A percentile compares a stretch with the other conserved stretches of the same genome.
These are phyloP conservation scores for Ovis canadensis DNA, from an alignment of 2,113 vertebrate species.

Conservation along the genomic window DNA sequence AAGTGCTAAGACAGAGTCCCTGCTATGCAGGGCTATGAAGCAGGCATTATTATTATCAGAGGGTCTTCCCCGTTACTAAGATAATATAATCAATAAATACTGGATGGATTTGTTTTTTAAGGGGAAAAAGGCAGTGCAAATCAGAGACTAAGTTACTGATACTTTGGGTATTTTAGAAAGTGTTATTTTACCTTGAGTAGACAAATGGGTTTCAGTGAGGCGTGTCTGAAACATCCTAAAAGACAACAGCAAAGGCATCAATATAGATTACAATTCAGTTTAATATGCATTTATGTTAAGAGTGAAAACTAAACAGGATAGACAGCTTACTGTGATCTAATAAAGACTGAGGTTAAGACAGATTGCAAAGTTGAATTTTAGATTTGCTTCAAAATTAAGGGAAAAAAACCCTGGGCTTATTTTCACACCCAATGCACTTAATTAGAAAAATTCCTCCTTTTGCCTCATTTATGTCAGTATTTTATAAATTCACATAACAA, in stretches of 20 bases:
- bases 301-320: neutral
- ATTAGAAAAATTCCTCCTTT: neutral
- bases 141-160: neutral
- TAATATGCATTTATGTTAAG: neutral
- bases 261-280: neutral
- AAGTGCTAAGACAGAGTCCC: neutral
- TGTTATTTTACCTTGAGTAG: slow-evolving; percentile 74
- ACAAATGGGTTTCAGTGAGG: slow-evolving; percentile 48
- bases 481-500: neutral
- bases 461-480: neutral
- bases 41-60: neutral
- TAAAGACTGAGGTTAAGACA: neutral
- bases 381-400: neutral
- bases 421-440: neutral
- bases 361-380: neutral
- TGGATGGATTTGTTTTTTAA: neutral
- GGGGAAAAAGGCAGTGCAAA: neutral
- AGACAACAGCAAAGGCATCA: slow-evolving; percentile 5
- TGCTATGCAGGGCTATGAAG: neutral
- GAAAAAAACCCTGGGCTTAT: neutral
- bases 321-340: neutral
- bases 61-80: neutral
- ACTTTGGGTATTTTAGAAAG: neutral
- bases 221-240: slow-evolving; percentile 83
- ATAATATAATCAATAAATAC: neutral